Evolutionary conservation across 2,797 vertebrate genomes (phyloP), one percentile per base, ranked within the genome.

Genomic region (Mionectes olivaceus): DNA sequence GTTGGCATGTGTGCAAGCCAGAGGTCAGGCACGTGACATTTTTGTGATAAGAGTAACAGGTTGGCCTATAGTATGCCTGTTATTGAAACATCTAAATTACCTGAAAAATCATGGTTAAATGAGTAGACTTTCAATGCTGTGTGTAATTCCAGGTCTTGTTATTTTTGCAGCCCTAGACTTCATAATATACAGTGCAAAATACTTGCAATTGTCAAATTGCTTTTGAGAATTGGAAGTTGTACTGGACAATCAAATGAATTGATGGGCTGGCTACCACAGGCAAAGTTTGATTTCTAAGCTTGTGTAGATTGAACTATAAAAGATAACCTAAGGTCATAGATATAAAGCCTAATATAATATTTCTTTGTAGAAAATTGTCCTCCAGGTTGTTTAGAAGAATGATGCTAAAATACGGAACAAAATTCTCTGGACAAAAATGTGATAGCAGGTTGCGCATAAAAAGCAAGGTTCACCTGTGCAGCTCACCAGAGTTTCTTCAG

Each of bases 181-280:
- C 35, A 25, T 83, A 94, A 90, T 52, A 37, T 86, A 53, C 50
- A 52, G 68, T 61, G 8, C 35, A 47, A 95, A 96, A 95, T 93
- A 59, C 69, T 87, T 47, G 17, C 41, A 90, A 74, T 91, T 96
- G 69, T 93, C 89, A 96, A 95, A 97, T 96, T 95, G 88, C 91
- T 73, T 92, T 13, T 92, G 94, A 93, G 94, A 95, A 96, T 91
- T 96, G 88, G 61, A 97, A 92, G 85, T 90, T 96, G 57, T 85
- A 25, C 82, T 49, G 70, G 95, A 89, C 87, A 97, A 63, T 96
- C 55, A 13, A 90, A 94, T 11, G 61, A 94, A 94, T 95, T 95
- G 93, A 80, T 94, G 85, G 92, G 37, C 96, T 96, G 90, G 67
- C 85, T 92, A 71, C 69, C 49, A 78, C 55, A 78, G 71, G 88